Base-by-base conservation (phyloP, 30 jellyfish, hydroid and myxozoan species). In the Catostylus mosaicus region DNA sequence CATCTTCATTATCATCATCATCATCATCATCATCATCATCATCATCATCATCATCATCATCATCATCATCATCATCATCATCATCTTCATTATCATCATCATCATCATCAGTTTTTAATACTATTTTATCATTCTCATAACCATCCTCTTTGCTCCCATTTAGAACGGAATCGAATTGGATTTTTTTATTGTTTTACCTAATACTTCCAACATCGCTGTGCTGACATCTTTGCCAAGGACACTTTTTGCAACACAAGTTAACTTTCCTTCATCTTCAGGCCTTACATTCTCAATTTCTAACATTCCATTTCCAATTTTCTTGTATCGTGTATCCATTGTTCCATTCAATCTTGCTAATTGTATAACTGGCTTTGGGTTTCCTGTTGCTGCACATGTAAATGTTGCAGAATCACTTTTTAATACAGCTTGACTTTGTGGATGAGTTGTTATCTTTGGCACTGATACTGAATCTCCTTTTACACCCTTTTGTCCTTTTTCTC, bases 181-280 rank as follows among this genome's bases (percentile, higher is more conserved):
- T n/a, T n/a, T n/a, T n/a, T n/a, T n/a, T n/a, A n/a, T n/a, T n/a
- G n/a, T n/a, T n/a, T 40, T 40, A 68, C 81, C 81, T 2, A 29
- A 11, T 5, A 68, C 81, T 24, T 6, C 30, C 14, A 68, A 37
- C 30, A 14, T 33, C 43, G 64, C 81, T 10, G 34, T 32, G 23
- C 63, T 68, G 30, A 16, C 18, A 68, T 68, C 81, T 37, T 68
- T 30, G 3, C 81, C 81, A 23, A 68, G 33, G 34, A 68, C 22
- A 68, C 64, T 68, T 35, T 68, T 68, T 33, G 81, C 81, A 37
- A 35, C 26, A 29, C 81, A 68, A 24, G 43, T 24, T 8, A 68
- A 6, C 24, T 23, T 10, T 18, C 81, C 81, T 68, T 38, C 27
- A 32, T 68, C 81, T 35, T 23, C 81, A 32, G 18, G 34, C 30